Evolutionary conservation across 2,888 invertebrate genomes (phyloP).

Genomic region (Hoplodrina blanda): DNA sequence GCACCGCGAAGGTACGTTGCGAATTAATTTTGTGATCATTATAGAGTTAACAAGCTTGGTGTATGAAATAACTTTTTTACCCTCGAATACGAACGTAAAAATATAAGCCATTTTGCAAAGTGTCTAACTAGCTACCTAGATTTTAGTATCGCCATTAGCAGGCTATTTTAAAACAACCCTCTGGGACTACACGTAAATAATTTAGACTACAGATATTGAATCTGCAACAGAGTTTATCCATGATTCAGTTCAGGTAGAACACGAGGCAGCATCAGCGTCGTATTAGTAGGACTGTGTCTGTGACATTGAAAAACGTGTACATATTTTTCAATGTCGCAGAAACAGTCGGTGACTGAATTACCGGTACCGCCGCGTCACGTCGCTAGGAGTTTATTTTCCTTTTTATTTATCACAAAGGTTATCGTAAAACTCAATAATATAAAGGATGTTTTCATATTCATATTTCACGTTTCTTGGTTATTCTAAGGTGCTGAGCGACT

Average conservation of each 20-base stretch:
- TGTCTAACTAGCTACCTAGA: not conserved
- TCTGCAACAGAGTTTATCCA: not conserved
- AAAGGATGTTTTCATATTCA: not conserved
- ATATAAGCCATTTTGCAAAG: not conserved
- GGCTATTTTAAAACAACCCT: not conserved
- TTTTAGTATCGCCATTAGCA: not conserved
- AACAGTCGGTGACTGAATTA: not conserved
- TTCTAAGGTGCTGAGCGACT: not conserved
- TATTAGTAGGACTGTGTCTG: too few species aligned
- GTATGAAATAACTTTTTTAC: not conserved
- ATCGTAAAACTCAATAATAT: not conserved
- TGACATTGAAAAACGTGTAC: too few species aligned
- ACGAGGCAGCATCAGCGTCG: too few species aligned
- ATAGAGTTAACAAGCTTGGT: too few species aligned
- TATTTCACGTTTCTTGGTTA: not conserved
- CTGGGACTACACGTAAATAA: not conserved
- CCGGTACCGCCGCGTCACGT: not conserved
- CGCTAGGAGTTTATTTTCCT: not conserved
- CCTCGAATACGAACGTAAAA: not conserved
- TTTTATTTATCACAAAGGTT: not conserved
- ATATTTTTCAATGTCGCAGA: too few species aligned
- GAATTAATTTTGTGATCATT: slow-evolving; percentile 7
- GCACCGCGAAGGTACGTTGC: slow-evolving; percentile 58
- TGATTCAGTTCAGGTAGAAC: not conserved
- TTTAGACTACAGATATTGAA: not conserved